Conservation (phyloP, 1,140 invertebrate species). For the Formica exsecta region DNA sequence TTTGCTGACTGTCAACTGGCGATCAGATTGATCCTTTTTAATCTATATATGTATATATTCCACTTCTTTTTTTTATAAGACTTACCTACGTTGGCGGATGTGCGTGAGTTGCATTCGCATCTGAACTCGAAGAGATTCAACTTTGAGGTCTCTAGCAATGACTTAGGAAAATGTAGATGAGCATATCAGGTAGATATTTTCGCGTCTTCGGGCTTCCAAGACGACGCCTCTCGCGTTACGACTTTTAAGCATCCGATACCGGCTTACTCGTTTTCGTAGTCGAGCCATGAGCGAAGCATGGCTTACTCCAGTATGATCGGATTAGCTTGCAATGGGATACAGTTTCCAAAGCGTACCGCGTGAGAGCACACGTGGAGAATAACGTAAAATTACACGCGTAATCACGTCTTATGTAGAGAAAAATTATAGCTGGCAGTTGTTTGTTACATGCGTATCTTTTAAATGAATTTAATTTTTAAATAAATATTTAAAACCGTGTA, state of each 20-base stretch:
- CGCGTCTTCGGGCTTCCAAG: conserved; percentile 9
- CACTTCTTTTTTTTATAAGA: neutral
- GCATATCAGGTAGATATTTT: conserved; percentile 45
- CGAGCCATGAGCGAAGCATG: neutral
- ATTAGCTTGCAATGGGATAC: conserved; percentile 44
- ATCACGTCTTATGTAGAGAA: neutral
- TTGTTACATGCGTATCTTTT: neutral
- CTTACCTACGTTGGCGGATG: neutral
- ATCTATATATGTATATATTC: neutral
- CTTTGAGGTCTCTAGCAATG: conserved; percentile 17
- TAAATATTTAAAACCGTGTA: neutral
- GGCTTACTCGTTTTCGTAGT: conserved; percentile 22
- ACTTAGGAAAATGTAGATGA: conserved; percentile 46
- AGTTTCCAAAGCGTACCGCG: neutral
- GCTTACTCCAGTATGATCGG: conserved; percentile 36
- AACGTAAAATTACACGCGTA: neutral
- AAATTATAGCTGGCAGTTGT: too few relatives aligned
- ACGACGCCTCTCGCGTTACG: neutral
- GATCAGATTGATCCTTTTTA: conserved; percentile 16
- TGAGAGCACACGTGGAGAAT: neutral
- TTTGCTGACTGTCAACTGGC: neutral
- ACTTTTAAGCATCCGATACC: conserved; percentile 49
- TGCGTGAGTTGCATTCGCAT: conserved; percentile 20
- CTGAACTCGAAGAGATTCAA: neutral
- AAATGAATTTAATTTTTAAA: neutral